Evolutionary conservation across 1,140 invertebrate genomes (phyloP), one percentile per base, ranked within the genome.

Genomic region (Saccostrea cuccullata): DNA sequence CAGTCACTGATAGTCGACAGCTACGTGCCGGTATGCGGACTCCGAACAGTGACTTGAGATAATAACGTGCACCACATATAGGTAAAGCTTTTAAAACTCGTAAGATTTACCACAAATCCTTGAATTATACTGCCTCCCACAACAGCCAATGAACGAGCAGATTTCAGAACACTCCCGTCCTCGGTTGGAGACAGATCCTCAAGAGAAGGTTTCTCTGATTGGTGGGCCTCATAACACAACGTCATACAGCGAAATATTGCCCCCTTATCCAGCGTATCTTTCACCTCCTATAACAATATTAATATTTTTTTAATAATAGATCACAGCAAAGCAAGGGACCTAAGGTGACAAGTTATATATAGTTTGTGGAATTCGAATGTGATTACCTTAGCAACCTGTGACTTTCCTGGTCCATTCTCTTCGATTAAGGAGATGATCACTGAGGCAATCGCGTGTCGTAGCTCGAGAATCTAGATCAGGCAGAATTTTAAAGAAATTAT

Each of bases 201-300:
- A 5, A 93, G 86, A 67, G 90, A 92, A 12, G 91, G 92, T 87
- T 94, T 94, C 85, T 94, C 94, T 86, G 92, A 90, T 88, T 94
- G 93, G 47, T 93, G 92, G 88, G 93, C 91, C 58, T 94, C 93
- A 87, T 94, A 94, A 84, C 94, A 95, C 26, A 91, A 90, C 20
- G 93, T 92, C 94, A 95, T 93, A 82, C 93, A 93, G 17, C 93
- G 89, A 84, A 91, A 94, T 3, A 95, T 87, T 1, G 94, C 94
- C 58, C 93, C 94, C 88, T 95, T 95, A 88, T 95, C 94, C 64
- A 95, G 77, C 0, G 94, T 94, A 89, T 95, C 94, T 84, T 94
- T 95, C 55, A 95, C 94, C 85, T 95, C 94, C 94, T 95, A 88
- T 1, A 91, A 60, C 47, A 5, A 82, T 30, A 82, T 13, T 23